A percentile compares a stretch with the other conserved stretches of the same genome.
Evolutionary conservation across 2,888 invertebrate species (phyloP).

Genomic region (Operophtera brumata): DNA sequence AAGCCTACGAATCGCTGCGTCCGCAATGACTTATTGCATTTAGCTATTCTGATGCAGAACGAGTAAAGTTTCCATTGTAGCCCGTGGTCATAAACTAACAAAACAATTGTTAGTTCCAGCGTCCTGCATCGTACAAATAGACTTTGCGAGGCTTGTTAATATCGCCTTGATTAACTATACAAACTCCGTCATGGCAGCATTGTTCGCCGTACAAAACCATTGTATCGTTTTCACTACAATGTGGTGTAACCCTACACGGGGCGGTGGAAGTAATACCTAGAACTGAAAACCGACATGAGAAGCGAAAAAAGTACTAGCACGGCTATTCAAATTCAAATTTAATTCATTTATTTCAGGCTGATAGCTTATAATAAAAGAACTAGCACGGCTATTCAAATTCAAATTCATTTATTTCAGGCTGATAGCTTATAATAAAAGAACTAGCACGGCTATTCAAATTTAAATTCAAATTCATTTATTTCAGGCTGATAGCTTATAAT

Average conservation of each 20-base stretch:
- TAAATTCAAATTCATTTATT: no score
- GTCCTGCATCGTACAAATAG: constrained; percentile 41
- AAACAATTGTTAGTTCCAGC: constrained; percentile 52
- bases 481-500: no score
- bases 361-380: no score
- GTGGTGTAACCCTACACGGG: neutral
- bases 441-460: no score
- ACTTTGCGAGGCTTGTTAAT: constrained; percentile 40
- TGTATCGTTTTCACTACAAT: neutral
- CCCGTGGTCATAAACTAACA: constrained; percentile 49
- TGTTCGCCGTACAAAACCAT: constrained; percentile 5
- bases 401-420: no score
- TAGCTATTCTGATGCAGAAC: constrained; percentile 46
- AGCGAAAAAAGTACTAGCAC: neutral
- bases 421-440: no score
- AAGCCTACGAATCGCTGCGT: neutral
- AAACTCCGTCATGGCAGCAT: constrained; percentile 10
- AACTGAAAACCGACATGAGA: neutral
- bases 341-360: no score
- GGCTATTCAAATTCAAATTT: no score
- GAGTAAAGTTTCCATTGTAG: constrained; percentile 54
- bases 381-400: no score
- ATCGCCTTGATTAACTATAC: constrained; percentile 24
- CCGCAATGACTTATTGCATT: constrained; percentile 17
- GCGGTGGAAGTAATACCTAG: neutral